phyloP scores from a whole-genome alignment of 64 coral and sea anemone genomes.

The Actinia equina region DNA sequence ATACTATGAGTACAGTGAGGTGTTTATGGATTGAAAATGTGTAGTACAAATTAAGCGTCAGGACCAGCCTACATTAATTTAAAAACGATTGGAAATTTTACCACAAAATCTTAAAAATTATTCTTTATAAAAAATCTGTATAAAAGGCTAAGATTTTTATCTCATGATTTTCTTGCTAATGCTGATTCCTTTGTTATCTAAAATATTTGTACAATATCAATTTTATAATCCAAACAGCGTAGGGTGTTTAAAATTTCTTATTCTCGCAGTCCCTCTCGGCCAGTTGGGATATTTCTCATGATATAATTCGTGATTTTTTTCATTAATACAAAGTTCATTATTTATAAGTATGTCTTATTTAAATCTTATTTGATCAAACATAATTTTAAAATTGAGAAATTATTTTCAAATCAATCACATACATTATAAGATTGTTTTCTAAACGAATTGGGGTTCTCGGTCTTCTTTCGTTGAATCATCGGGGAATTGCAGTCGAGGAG shows the following conservation, averaged over 20 bases:
- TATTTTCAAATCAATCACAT: neutral
- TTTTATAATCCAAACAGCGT: neutral
- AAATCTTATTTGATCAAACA: neutral
- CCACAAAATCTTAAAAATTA: no score
- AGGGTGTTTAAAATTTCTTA: no score
- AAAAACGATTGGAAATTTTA: no score
- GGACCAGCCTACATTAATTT: neutral
- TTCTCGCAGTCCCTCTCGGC: no score
- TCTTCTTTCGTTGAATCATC: slow-evolving; percentile 30
- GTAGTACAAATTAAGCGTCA: neutral
- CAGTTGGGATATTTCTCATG: no score
- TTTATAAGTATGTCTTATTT: neutral
- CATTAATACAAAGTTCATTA: neutral
- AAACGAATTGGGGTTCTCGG: slow-evolving; percentile 63
- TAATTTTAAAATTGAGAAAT: neutral
- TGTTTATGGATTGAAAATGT: neutral
- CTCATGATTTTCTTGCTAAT: neutral
- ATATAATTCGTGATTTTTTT: neutral
- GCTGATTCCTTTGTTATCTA: neutral
- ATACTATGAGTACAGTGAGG: neutral
- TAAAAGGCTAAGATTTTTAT: neutral
- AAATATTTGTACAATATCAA: neutral
- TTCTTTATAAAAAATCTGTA: neutral
- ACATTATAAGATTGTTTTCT: neutral
- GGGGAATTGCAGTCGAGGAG: slow-evolving; percentile 46